Conservation (phyloP, 1,140 invertebrate species). For the Calosoma granatense region DNA sequence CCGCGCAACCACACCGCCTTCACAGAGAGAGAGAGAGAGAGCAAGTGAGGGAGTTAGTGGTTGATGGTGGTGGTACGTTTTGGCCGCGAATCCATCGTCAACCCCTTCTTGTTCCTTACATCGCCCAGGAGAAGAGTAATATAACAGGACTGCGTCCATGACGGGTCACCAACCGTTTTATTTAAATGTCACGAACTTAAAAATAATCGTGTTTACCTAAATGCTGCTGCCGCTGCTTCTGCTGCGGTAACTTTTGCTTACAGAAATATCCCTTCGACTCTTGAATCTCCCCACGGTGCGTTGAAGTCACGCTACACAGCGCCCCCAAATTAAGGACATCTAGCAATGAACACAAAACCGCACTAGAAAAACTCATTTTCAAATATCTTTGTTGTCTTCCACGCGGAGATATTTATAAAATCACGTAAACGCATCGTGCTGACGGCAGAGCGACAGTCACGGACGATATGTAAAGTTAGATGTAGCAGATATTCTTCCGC, state of each 20-base stretch:
- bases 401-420: too few species aligned
- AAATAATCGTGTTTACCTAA: conserved; percentile 16
- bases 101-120: neutral
- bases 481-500: too few species aligned
- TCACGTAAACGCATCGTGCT: too few species aligned
- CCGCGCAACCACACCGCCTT: neutral
- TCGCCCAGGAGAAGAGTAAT: neutral
- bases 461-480: too few species aligned
- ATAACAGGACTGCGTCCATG: conserved; percentile 10
- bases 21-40: neutral
- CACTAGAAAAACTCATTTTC: neutral
- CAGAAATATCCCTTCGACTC: conserved; percentile 14
- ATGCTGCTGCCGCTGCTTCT: conserved; percentile 1
- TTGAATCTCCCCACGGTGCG: neutral
- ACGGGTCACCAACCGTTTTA: conserved; percentile 10
- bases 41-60: neutral
- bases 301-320: conserved; percentile 13
- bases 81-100: conserved; percentile 15
- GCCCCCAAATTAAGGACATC: conserved; percentile 14
- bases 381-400: too few species aligned
- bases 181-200: conserved; percentile 17
- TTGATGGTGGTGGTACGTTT: neutral
- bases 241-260: neutral
- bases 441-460: too few species aligned
- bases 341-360: neutral